Conservation (phyloP, 2,113 vertebrate genomes). For the Oreochromis niloticus region DNA sequence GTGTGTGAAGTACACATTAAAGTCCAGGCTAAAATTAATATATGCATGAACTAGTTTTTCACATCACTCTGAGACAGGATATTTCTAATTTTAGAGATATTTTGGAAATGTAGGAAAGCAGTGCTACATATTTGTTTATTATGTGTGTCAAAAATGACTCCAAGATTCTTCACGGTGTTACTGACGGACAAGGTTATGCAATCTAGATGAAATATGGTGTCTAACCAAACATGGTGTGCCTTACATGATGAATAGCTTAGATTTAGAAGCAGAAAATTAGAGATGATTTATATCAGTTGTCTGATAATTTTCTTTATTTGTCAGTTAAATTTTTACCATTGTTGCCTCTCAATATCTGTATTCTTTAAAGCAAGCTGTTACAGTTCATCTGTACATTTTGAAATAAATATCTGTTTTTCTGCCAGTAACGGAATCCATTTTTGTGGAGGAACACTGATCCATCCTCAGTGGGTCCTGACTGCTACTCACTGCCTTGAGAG, state of each 20-base stretch:
- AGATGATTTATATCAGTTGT: not conserved
- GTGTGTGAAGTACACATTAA: not conserved
- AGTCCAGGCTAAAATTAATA: not conserved
- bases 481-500: constrained; percentile 88
- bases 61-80: not conserved
- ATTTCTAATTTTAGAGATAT: not conserved
- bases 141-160: not conserved
- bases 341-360: not conserved
- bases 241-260: not conserved
- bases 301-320: not conserved
- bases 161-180: not conserved
- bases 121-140: not conserved
- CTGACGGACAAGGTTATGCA: not conserved
- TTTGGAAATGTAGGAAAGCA: not conserved
- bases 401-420: not conserved
- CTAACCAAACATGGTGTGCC: not conserved
- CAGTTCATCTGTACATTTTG: not conserved
- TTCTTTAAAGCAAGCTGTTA: not conserved
- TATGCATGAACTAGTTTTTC: not conserved
- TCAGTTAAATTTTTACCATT: not conserved
- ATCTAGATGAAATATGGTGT: not conserved
- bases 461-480: constrained; percentile 87
- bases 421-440: constrained; percentile 76
- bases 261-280: not conserved
- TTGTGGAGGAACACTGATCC: constrained; percentile 89